Evolutionary conservation across 2,888 invertebrate genomes (phyloP).

Genomic region (Scaptomyza tumidula): DNA sequence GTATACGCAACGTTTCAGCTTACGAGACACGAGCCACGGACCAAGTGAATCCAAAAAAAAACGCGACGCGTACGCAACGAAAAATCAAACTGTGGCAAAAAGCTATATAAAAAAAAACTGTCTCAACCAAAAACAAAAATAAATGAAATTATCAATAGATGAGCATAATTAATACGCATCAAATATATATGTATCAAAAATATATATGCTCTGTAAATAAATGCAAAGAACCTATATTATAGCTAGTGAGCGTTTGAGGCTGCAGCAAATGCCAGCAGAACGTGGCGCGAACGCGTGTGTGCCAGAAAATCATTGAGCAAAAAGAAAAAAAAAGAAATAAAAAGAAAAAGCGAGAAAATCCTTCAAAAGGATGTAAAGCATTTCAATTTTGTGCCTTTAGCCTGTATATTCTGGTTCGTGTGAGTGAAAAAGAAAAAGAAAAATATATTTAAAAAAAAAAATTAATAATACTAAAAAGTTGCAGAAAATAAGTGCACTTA

Average conservation of each 20-base stretch:
- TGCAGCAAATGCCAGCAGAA: slow-evolving; percentile 20
- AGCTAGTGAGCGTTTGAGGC: slow-evolving; percentile 1
- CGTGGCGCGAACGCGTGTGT: slow-evolving; percentile 71
- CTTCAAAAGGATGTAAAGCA: slow-evolving; percentile 75
- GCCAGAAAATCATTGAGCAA: slow-evolving; percentile 54
- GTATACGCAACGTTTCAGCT: slow-evolving; percentile 83
- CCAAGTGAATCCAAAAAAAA: slow-evolving; percentile 30
- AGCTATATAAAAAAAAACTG: slow-evolving; percentile 18
- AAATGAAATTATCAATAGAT: neutral
- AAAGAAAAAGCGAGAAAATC: slow-evolving; percentile 47
- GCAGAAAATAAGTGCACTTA: slow-evolving; percentile 56
- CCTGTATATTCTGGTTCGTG: slow-evolving; percentile 35
- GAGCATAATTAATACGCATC: slow-evolving; percentile 6
- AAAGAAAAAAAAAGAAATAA: slow-evolving; percentile 31
- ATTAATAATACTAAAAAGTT: slow-evolving; percentile 14
- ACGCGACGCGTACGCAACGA: slow-evolving; percentile 69
- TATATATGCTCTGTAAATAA: slow-evolving; percentile 12
- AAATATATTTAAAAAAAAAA: slow-evolving; percentile 12
- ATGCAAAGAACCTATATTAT: neutral
- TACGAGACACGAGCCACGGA: slow-evolving; percentile 74
- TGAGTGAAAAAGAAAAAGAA: slow-evolving; percentile 27
- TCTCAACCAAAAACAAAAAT: slow-evolving; percentile 16
- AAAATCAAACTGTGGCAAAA: slow-evolving; percentile 67
- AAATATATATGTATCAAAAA: neutral
- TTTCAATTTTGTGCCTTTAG: slow-evolving; percentile 70